Evolutionary conservation across 2,113 vertebrate species (phyloP).

Genomic region (Rhinoderma darwinii): DNA sequence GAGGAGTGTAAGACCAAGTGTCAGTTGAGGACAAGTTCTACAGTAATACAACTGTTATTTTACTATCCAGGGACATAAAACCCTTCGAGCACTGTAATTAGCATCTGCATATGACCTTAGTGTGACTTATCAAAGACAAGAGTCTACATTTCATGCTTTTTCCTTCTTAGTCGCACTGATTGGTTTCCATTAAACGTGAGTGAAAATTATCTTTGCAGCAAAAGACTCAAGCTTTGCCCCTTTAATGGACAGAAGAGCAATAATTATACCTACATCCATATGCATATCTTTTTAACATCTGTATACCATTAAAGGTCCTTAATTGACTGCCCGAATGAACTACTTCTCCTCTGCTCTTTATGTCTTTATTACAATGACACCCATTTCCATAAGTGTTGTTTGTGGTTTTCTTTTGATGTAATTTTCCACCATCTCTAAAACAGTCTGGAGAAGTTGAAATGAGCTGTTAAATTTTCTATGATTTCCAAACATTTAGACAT

Average conservation of each 20-base stretch:
- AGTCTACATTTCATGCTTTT: slow-evolving; percentile 25
- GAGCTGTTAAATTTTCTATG: background rate
- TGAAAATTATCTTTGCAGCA: slow-evolving; percentile 33
- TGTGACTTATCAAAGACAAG: slow-evolving; percentile 26
- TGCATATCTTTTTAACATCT: slow-evolving; percentile 5
- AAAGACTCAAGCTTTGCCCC: background rate
- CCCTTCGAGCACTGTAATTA: slow-evolving; percentile 26
- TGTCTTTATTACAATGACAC: background rate
- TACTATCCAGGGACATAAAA: slow-evolving; percentile 34
- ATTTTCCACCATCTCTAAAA: background rate
- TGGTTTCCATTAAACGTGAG: slow-evolving; percentile 37
- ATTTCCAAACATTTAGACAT: background rate
- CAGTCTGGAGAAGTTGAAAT: background rate
- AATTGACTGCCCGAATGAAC: slow-evolving; percentile 8
- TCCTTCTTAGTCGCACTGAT: slow-evolving; percentile 20
- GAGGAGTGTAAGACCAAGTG: background rate
- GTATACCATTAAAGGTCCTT: background rate
- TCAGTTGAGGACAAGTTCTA: slow-evolving; percentile 23
- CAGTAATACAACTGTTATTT: slow-evolving; percentile 24
- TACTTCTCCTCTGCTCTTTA: background rate
- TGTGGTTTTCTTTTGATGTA: background rate
- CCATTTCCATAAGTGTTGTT: background rate
- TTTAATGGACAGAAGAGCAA: slow-evolving; percentile 26
- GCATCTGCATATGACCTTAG: slow-evolving; percentile 16
- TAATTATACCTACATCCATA: slow-evolving; percentile 12